Conservation (phyloP, 2,888 invertebrate genomes). For the Habroteleia sp. region DNA sequence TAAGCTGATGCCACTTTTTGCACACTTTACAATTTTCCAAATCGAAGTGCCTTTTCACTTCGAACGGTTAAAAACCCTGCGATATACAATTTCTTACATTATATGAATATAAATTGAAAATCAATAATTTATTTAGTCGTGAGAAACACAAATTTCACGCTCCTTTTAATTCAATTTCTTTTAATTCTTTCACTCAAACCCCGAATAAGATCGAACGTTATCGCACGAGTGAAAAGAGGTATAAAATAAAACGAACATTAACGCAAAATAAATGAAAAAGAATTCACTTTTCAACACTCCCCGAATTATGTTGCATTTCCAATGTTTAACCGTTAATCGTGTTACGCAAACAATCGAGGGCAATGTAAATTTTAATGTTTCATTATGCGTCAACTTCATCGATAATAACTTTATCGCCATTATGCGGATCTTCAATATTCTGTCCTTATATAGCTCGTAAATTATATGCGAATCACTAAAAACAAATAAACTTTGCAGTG, state of each 20-base stretch:
- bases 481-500: slow-evolving; percentile 21
- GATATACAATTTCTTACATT: slow-evolving; percentile 36
- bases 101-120: slow-evolving; percentile 55
- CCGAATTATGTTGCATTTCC: background rate
- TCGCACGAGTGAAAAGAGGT: slow-evolving; percentile 1
- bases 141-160: slow-evolving; percentile 28
- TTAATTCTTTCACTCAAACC: slow-evolving; percentile 1
- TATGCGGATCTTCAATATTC: slow-evolving; percentile 19
- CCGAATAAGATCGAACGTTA: slow-evolving; percentile 5
- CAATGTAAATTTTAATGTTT: slow-evolving; percentile 9
- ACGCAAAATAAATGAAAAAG: slow-evolving; percentile 7
- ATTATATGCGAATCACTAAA: slow-evolving; percentile 20
- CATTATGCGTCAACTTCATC: slow-evolving; percentile 16
- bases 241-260: background rate
- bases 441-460: slow-evolving; percentile 7
- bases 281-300: slow-evolving; percentile 2
- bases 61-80: slow-evolving; percentile 25
- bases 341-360: background rate
- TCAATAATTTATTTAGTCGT: slow-evolving; percentile 28
- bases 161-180: slow-evolving; percentile 10
- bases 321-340: slow-evolving; percentile 4
- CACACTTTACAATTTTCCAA: slow-evolving; percentile 29
- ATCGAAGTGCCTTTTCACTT: slow-evolving; percentile 42
- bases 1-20: slow-evolving; percentile 27
- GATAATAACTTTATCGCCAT: slow-evolving; percentile 24